Evolutionary conservation across 1,140 invertebrate genomes (phyloP).

Genomic region (Cyrtorhinus lividipennis): DNA sequence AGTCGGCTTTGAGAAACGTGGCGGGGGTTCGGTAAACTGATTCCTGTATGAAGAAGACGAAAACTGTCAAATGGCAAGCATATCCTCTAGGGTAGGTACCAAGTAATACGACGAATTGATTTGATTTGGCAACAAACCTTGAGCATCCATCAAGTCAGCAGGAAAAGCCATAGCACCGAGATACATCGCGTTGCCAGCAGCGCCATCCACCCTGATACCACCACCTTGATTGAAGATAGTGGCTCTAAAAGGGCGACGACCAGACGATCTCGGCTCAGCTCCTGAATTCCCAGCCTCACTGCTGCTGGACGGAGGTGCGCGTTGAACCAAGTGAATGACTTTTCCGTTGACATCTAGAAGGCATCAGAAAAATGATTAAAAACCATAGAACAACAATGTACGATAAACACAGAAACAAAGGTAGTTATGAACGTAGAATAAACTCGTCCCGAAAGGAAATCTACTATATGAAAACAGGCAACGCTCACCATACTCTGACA

Average conservation of each 20-base stretch:
- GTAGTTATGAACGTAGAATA: too few relatives aligned
- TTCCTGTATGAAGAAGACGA: constrained; percentile 24
- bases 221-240: constrained; percentile 11
- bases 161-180: constrained; percentile 48
- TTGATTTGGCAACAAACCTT: too few relatives aligned
- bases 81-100: background rate
- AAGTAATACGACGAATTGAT: background rate
- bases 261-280: background rate
- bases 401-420: too few relatives aligned
- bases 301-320: constrained; percentile 41
- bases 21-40: constrained; percentile 30
- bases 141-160: constrained; percentile 39
- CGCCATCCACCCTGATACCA: background rate
- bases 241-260: constrained; percentile 2
- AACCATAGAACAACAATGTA: too few relatives aligned
- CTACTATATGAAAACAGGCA: background rate
- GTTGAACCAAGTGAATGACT: constrained; percentile 84
- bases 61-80: background rate
- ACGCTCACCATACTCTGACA: constrained; percentile 68
- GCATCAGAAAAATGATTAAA: background rate
- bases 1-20: constrained; percentile 33
- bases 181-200: constrained; percentile 39
- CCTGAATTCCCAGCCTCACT: constrained; percentile 17
- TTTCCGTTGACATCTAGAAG: constrained; percentile 73
- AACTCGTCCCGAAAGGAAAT: too few relatives aligned